Base-by-base conservation (phyloP, 2,888 invertebrate genomes). In the Coecobrya sp. region DNA sequence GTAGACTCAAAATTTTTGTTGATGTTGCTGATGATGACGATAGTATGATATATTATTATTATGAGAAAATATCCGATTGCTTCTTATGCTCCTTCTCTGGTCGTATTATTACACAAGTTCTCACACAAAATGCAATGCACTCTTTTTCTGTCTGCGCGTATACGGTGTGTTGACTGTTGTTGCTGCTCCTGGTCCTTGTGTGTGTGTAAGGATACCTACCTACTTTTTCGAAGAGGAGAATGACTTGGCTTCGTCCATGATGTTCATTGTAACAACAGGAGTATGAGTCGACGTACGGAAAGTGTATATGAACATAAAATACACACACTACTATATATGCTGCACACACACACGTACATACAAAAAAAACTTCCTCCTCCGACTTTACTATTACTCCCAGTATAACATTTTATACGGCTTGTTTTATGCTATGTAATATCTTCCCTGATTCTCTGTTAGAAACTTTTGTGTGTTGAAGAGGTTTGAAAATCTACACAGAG, bases 181-280 rank as follows among this genome's bases (percentile, higher is more conserved):
- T 36, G 19, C 13, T 36, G 19, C 13, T 73, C n/a, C 70, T 36
- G 70, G 70, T 42, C 70, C 70, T 70, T 52, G 65, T 36, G 36
- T 88, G 81, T 73, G 89, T 36, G 89, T 52, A 81, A 88, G 79
- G 22, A 30, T 86, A 52, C 79, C 59, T 84, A 84, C 82, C 89
- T 85, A 90, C 27, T 90, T 82, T 90, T 76, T 84, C 73, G 30
- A 85, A 90, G 86, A 90, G 86, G 89, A 89, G 89, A 89, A 89
- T 89, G 89, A 89, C 89, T 89, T 85, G 70, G 62, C 84, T 86
- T 90, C 90, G 90, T 90, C 90, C 90, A 90, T 89, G 89, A 76
- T 76, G 81, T 55, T 90, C 85, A 90, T 84, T 90, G 85, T 76
- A 86, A 52, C 70, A 86, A 70, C 30, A 62, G 5, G 42, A 55